Percentiles rank a stretch among this genome's conserved stretches.
phyloP scores from a whole-genome alignment of 2,113 vertebrate genomes.

The Serinus canaria region DNA sequence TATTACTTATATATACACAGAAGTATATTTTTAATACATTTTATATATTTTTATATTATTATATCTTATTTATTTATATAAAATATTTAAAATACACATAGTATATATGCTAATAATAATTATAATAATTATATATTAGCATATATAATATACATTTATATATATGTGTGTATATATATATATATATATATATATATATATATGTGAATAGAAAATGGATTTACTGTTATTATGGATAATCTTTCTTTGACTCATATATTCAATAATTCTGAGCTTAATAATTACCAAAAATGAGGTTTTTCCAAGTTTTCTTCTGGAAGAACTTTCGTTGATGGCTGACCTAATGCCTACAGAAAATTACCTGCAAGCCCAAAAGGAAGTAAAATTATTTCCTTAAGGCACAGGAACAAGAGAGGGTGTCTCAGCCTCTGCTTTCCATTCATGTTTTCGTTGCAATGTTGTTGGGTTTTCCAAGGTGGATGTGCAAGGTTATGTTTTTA shows the following conservation, averaged over 20 bases:
- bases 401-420: neutral
- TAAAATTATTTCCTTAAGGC: neutral
- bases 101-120: too few relatives aligned
- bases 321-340: neutral
- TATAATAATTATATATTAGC: too few relatives aligned
- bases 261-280: neutral
- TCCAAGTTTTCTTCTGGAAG: neutral
- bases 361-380: neutral
- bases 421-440: neutral
- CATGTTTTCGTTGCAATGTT: fast-evolving
- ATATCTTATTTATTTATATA: too few relatives aligned
- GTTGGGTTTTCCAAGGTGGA: neutral
- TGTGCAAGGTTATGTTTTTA: neutral
- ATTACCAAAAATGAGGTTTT: neutral
- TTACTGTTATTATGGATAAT: neutral
- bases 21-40: too few relatives aligned
- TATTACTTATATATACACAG: too few relatives aligned
- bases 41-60: too few relatives aligned
- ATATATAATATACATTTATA: neutral
- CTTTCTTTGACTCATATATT: neutral
- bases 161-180: too few relatives aligned
- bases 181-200: too few relatives aligned
- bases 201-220: too few relatives aligned
- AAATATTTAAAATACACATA: too few relatives aligned
- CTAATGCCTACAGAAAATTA: neutral